Conservation (phyloP, 2,113 vertebrate species). For the Hipposideros armiger region DNA sequence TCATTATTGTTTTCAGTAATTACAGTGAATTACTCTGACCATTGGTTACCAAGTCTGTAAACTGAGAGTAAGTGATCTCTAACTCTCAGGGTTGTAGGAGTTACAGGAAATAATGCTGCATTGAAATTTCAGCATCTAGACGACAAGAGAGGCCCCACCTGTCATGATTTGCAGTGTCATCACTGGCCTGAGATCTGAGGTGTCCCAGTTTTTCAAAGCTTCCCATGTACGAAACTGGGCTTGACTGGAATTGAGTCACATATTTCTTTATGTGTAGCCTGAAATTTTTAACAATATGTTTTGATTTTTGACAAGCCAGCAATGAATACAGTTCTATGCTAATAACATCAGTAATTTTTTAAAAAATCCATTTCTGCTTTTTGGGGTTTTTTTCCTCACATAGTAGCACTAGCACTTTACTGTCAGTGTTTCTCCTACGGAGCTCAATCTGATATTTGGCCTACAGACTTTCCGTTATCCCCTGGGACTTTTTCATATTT, state of each 20-base stretch:
- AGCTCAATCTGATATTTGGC: not conserved
- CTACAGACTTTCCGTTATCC: not conserved
- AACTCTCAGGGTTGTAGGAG: not conserved
- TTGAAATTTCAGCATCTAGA: not conserved
- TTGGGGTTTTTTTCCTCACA: not conserved
- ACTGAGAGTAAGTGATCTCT: not conserved
- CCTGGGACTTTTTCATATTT: not conserved
- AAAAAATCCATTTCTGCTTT: slow-evolving; percentile 5
- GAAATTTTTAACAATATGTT: not conserved
- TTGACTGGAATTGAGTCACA: not conserved
- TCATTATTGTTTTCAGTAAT: not conserved
- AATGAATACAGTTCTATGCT: not conserved
- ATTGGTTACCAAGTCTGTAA: not conserved
- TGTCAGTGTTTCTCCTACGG: not conserved
- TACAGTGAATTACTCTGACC: not conserved
- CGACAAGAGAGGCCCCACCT: not conserved
- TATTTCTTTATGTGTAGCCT: not conserved
- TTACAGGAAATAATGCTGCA: not conserved
- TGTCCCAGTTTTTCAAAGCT: not conserved
- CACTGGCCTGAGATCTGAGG: not conserved
- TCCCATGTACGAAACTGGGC: not conserved
- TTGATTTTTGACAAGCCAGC: not conserved
- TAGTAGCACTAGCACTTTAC: not conserved
- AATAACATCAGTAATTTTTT: not conserved
- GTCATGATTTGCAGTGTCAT: not conserved